These are phyloP conservation scores for Macrotrachela quadricornifera DNA, from an alignment of 1,140 invertebrate genomes.

Conservation along the genomic window DNA sequence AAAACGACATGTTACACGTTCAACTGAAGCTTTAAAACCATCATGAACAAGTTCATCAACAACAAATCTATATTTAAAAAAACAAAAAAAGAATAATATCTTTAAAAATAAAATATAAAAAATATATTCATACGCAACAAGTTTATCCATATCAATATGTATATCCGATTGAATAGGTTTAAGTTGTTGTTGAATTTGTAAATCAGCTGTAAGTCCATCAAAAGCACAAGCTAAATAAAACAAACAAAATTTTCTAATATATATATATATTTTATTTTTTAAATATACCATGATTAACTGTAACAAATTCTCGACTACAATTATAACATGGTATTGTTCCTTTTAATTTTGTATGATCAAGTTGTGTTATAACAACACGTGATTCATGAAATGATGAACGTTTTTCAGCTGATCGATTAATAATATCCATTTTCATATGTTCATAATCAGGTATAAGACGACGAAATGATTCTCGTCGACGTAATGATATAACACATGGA, in stretches of 20 bases:
- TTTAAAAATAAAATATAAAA: too few species aligned
- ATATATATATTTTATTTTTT: too few species aligned
- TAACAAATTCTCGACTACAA: constrained; percentile 8
- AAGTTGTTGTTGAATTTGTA: background rate
- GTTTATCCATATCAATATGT: constrained; percentile 3
- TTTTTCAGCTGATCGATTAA: constrained; percentile 3
- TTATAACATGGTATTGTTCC: constrained; percentile 9
- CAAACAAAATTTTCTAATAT: too few species aligned
- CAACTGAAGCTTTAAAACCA: constrained; percentile 1
- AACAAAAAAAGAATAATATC: background rate
- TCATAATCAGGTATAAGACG: constrained; percentile 8
- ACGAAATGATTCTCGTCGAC: constrained; percentile 1
- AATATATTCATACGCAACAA: background rate
- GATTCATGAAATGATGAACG: constrained; percentile 3
- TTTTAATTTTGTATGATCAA: constrained; percentile 3
- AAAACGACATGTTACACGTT: constrained; percentile 6
- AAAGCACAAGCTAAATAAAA: constrained; percentile 1
- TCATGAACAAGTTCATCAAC: constrained; percentile 5
- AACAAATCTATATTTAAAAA: background rate
- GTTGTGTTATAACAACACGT: constrained; percentile 8
- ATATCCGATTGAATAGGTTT: background rate
- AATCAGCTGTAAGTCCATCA: constrained; percentile 2
- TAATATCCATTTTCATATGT: constrained; percentile 5
- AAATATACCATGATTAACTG: background rate
- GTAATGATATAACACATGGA: constrained; percentile 6